Conservation (phyloP, 2,113 vertebrate species). For the Panthera uncia region DNA sequence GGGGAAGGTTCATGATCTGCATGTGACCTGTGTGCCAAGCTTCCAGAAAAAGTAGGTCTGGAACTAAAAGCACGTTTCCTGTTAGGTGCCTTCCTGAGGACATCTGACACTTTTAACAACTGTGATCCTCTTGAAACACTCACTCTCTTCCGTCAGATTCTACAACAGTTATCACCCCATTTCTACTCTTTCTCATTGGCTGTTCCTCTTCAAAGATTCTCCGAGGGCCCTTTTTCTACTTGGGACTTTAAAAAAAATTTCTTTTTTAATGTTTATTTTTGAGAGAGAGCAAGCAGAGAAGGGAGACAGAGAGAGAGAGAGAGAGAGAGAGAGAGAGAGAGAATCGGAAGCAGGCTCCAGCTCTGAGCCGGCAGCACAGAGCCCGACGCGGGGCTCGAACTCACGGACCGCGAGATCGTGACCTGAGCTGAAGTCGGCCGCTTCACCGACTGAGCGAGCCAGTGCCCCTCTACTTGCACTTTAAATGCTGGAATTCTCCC, state of each 20-base stretch:
- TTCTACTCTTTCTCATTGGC: constrained; percentile 18
- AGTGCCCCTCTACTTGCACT: background rate
- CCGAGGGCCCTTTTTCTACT: background rate
- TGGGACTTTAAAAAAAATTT: background rate
- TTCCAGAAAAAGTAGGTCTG: background rate
- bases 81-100: background rate
- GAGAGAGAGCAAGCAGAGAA: too few species aligned
- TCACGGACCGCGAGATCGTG: too few species aligned
- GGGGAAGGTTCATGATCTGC: background rate
- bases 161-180: background rate
- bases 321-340: too few species aligned
- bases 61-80: background rate
- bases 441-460: too few species aligned
- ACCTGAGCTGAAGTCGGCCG: too few species aligned
- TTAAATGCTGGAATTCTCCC: background rate
- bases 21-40: background rate
- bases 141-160: background rate
- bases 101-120: background rate
- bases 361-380: too few species aligned
- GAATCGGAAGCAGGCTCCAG: too few species aligned
- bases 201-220: background rate
- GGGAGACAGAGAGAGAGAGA: too few species aligned
- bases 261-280: too few species aligned
- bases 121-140: background rate
- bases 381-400: too few species aligned